A percentile compares a stretch with the other conserved stretches of the same genome.
These are phyloP conservation scores for Chloropsis cyanopogon DNA, from an alignment of 2,113 vertebrate species.

Conservation along the genomic window DNA sequence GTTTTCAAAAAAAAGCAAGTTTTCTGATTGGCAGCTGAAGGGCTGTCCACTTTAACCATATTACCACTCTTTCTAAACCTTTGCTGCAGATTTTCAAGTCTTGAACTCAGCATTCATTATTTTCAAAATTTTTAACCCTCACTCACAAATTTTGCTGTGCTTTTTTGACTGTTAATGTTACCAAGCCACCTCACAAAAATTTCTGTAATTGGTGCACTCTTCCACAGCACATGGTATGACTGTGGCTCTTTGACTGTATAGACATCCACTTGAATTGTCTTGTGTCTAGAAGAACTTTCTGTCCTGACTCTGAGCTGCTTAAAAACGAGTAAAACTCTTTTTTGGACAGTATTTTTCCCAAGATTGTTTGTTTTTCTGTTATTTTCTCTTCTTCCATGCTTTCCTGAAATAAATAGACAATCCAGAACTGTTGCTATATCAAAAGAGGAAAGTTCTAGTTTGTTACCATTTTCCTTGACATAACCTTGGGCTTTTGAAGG, in stretches of 20 bases:
- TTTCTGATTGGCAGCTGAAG: neutral
- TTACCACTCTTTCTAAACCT: neutral
- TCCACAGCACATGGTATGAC: neutral
- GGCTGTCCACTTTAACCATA: neutral
- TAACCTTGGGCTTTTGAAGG: neutral
- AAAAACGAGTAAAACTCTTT: neutral
- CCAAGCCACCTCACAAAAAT: neutral
- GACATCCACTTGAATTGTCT: neutral
- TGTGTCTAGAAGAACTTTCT: neutral
- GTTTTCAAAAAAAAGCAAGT: neutral
- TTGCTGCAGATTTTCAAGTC: neutral
- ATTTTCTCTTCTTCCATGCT: neutral
- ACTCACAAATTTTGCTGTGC: neutral
- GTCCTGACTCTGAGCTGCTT: neutral
- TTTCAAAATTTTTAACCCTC: neutral
- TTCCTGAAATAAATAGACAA: neutral
- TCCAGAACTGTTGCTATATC: neutral
- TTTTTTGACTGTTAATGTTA: neutral
- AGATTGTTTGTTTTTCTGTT: neutral
- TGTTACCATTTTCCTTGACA: neutral
- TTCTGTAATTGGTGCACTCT: neutral
- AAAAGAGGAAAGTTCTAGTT: neutral
- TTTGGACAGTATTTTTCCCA: neutral
- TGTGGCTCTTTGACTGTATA: neutral
- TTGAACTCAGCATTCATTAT: neutral